A percentile compares a stretch with the other conserved stretches of the same genome.
phyloP scores from a whole-genome alignment of 2,113 vertebrate genomes.

The Phyllostomus hastatus region DNA sequence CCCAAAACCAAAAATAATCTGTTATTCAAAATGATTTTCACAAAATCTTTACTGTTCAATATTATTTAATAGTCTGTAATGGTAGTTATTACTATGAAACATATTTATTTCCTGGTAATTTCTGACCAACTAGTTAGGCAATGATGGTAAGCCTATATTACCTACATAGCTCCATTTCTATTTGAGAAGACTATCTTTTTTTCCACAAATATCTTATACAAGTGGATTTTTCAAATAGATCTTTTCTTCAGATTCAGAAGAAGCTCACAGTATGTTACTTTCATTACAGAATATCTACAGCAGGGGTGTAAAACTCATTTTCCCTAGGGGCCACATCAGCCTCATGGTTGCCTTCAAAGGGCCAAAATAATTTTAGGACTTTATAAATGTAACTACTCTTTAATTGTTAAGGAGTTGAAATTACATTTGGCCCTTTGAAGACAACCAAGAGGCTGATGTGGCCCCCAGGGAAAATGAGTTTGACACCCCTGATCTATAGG shows the following conservation, averaged over 20 bases:
- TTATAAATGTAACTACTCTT: too few species aligned
- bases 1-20: not conserved
- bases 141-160: constrained; percentile 11
- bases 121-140: constrained; percentile 26
- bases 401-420: too few species aligned
- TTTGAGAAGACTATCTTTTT: not conserved
- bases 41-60: constrained; percentile 32
- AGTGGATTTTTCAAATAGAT: not conserved
- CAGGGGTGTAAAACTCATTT: too few species aligned
- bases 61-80: constrained; percentile 55
- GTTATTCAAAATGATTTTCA: constrained; percentile 59
- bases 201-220: not conserved
- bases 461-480: too few species aligned
- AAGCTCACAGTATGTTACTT: not conserved
- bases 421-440: too few species aligned
- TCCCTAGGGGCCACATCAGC: too few species aligned
- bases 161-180: not conserved
- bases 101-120: constrained; percentile 57
- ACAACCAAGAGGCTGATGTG: too few species aligned
- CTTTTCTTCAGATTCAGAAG: not conserved
- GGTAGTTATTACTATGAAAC: constrained; percentile 6
- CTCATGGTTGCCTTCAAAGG: too few species aligned
- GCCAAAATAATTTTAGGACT: too few species aligned
- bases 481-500: not conserved
- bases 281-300: not conserved